phyloP scores from a whole-genome alignment of 2,888 invertebrate genomes.

The Agrochola lota region DNA sequence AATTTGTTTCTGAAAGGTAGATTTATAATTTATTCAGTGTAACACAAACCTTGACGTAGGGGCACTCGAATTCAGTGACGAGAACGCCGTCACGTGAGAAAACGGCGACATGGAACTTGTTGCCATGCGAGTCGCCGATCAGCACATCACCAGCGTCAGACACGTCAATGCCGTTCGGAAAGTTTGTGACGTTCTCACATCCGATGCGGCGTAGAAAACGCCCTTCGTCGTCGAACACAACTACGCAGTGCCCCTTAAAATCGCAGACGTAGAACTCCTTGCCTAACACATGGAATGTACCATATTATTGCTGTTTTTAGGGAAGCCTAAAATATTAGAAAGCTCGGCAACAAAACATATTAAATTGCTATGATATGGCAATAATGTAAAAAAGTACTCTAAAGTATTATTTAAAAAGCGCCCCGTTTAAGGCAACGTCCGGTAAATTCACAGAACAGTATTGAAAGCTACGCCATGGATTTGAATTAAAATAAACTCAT shows the following conservation, averaged over 20 bases:
- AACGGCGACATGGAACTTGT: conserved; percentile 99
- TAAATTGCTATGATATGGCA: background rate
- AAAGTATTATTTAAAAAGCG: background rate
- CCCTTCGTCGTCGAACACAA: conserved; percentile 98
- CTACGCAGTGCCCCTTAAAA: conserved; percentile 99
- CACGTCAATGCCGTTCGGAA: conserved; percentile 99
- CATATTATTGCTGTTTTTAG: background rate
- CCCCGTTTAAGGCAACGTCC: background rate
- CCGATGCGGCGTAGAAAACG: conserved; percentile 98
- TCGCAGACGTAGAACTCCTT: conserved; percentile 99
- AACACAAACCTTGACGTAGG: conserved; percentile 96
- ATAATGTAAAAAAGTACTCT: background rate
- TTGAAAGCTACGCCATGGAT: background rate
- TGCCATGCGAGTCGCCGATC: conserved; percentile 99
- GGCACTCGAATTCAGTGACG: conserved; percentile 98
- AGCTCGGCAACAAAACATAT: background rate
- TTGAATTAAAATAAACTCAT: background rate
- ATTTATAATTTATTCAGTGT: conserved; percentile 8
- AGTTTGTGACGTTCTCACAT: conserved; percentile 98
- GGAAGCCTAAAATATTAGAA: background rate
- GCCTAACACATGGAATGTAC: conserved; percentile 88
- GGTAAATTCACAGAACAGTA: background rate
- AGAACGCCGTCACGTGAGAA: conserved; percentile 97
- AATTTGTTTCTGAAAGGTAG: background rate
- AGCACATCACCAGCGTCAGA: conserved; percentile 99